A percentile compares a stretch with the other conserved stretches of the same genome.
These are phyloP conservation scores for Orcinus orca DNA, from an alignment of 2,113 vertebrate genomes.

Conservation along the genomic window DNA sequence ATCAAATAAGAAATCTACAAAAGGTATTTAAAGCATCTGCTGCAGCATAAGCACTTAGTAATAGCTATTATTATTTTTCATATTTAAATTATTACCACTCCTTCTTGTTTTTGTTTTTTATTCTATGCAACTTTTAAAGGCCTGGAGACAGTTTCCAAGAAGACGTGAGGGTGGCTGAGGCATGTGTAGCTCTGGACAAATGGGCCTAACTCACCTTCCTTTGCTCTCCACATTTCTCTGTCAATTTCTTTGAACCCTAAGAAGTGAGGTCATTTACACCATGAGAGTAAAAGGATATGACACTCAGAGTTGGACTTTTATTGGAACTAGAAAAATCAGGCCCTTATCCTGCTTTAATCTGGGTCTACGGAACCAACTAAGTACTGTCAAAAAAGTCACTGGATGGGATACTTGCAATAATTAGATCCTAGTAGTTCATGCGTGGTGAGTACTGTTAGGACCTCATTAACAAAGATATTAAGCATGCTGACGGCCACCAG, in stretches of 20 bases:
- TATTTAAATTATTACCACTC: background rate
- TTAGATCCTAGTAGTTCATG: background rate
- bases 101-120: background rate
- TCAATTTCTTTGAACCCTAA: background rate
- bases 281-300: background rate
- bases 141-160: background rate
- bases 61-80: slow-evolving; percentile 30
- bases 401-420: background rate
- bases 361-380: background rate
- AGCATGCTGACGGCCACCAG: background rate
- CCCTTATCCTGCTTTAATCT: background rate
- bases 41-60: background rate
- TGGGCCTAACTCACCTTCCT: background rate
- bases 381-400: background rate
- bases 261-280: background rate
- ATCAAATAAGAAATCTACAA: slow-evolving; percentile 31
- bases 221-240: background rate
- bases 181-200: background rate
- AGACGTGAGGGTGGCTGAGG: background rate
- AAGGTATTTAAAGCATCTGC: background rate
- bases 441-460: background rate
- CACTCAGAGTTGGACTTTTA: background rate
- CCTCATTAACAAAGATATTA: background rate
- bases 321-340: background rate
- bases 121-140: background rate